Evolutionary conservation across 2,797 vertebrate species (phyloP).

Genomic region (Sparidentex hasta): DNA sequence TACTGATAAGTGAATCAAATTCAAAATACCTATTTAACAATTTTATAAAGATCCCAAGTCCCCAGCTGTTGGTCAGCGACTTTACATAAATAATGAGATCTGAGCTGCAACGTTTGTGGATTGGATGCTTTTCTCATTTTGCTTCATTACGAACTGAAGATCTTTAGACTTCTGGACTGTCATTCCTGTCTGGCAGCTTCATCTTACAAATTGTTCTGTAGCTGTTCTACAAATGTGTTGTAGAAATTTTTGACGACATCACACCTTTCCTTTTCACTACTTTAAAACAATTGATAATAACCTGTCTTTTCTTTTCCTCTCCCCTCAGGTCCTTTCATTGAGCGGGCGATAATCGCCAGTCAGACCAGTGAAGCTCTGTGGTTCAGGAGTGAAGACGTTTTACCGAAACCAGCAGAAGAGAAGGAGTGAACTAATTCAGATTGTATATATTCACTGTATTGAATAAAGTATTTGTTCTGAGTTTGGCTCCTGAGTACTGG

Average conservation of each 20-base stretch:
- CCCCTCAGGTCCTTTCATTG: slow-evolving; percentile 88
- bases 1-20: too few relatives aligned
- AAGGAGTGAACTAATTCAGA: slow-evolving; percentile 32
- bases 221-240: too few relatives aligned
- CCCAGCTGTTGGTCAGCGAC: too few relatives aligned
- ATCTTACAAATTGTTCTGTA: neutral
- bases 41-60: too few relatives aligned
- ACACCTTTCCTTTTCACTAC: neutral
- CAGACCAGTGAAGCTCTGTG: slow-evolving; percentile 91
- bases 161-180: neutral
- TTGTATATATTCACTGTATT: slow-evolving; percentile 20
- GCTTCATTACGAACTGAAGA: too few relatives aligned
- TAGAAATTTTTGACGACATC: too few relatives aligned
- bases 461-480: slow-evolving; percentile 58
- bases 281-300: neutral
- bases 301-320: slow-evolving; percentile 23
- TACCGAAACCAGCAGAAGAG: slow-evolving; percentile 75
- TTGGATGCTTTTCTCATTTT: too few relatives aligned
- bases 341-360: slow-evolving; percentile 85
- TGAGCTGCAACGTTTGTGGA: too few relatives aligned
- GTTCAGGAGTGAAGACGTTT: slow-evolving; percentile 83
- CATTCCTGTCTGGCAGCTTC: neutral
- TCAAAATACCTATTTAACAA: too few relatives aligned
- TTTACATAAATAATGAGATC: too few relatives aligned
- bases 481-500: neutral